Percentiles rank a stretch among this genome's conserved stretches.
phyloP scores from a whole-genome alignment of 2,113 vertebrate genomes.

The Python bivittatus region DNA sequence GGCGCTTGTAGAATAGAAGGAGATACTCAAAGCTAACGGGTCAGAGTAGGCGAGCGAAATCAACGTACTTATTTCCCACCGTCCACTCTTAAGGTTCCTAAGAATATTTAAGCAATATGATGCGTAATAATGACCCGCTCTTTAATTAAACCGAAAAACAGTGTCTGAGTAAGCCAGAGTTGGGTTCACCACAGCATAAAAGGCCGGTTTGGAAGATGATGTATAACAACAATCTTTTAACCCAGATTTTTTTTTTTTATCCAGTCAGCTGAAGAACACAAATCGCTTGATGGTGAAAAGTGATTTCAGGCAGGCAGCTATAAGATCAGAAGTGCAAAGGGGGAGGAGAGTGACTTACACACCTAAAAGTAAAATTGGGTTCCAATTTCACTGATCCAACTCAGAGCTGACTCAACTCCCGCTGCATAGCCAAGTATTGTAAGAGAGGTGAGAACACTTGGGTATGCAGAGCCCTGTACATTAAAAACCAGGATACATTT shows the following conservation, averaged over 20 bases:
- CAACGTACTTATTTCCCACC: neutral
- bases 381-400: neutral
- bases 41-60: neutral
- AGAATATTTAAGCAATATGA: neutral
- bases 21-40: neutral
- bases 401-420: neutral
- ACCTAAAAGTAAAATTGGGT: neutral
- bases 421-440: neutral
- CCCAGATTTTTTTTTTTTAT: neutral
- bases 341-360: neutral
- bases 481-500: neutral
- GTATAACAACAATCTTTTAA: neutral
- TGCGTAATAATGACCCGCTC: neutral
- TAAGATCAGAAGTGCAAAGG: neutral
- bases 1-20: neutral
- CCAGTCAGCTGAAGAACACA: neutral
- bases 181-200: neutral
- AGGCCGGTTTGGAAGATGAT: neutral
- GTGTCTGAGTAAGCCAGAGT: neutral
- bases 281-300: neutral
- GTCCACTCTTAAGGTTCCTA: neutral
- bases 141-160: neutral
- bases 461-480: neutral
- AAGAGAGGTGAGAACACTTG: neutral
- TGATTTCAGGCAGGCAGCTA: neutral